Evolutionary conservation across 2,797 vertebrate genomes (phyloP), one percentile per base, ranked within the genome.

Genomic region (Phoxinus dragarum): DNA sequence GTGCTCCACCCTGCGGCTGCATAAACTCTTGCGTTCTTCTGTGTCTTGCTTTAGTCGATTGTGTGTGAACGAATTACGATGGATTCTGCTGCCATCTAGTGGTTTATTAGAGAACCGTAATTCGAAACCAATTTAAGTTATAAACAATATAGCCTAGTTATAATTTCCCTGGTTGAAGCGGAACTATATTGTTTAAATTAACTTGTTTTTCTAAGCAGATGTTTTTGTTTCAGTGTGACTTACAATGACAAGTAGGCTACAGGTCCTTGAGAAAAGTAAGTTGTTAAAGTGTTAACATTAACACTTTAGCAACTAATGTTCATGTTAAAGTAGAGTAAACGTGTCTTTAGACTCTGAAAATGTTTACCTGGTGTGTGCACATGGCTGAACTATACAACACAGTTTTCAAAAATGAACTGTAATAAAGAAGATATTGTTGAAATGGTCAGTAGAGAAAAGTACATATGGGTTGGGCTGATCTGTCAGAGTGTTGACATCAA

Each of bases 381-480:
- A 34, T 56, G 54, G 54, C 2, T 61, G n/a, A 27, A 27, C 1
- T 27, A 67, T 16, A 19, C 1, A 38, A 27, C 38, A 42, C 68
- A 6, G 2, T 72, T 72, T 42, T 44, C 11, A n/a, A 71, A 42
- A 71, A n/a, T 6, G 68, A 42, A 27, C 21, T 44, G 5, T 23
- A 71, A 6, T 23, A 23, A 72, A 42, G 68, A 42, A 42, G 5
- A 10, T 23, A n/a, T 23, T 44, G 38, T 27, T 44, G 19, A 42
- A 71, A 71, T 71, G 11, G 23, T 42, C 68, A 42, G 68, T 40
- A 42, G 23, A 42, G 23, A 72, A 72, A 72, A 23, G 40, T 16
- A 72, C 44, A 72, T 40, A 42, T 27, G 40, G 69, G 38, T 44
- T 72, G 38, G 40, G 69, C 69, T 71, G 68, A 71, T 42, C 36